These are phyloP conservation scores for Syngnathus floridae DNA, from an alignment of 2,113 vertebrate genomes.

Conservation along the genomic window DNA sequence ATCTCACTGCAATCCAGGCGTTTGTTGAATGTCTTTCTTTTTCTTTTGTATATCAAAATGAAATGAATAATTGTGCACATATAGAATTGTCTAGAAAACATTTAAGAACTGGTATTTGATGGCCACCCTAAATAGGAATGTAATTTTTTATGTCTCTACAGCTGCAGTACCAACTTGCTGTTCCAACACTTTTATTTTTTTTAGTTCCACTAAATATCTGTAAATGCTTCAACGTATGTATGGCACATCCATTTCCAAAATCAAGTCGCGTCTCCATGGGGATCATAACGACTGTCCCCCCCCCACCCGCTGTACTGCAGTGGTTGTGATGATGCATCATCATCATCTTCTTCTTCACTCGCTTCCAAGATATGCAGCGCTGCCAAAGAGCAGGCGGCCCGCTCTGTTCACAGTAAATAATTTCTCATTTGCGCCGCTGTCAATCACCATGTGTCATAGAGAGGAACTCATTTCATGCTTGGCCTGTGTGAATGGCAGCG, in stretches of 20 bases:
- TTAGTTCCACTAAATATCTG: neutral
- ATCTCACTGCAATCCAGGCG: neutral
- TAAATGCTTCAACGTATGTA: neutral
- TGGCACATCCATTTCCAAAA: neutral
- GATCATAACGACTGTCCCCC: neutral
- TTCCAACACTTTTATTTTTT: neutral
- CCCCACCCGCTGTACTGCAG: neutral
- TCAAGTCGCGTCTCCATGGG: slow-evolving; percentile 2
- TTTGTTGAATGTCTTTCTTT: too few species aligned
- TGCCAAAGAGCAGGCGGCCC: slow-evolving; percentile 39
- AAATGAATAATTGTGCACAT: too few species aligned
- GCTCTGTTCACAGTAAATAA: slow-evolving; percentile 57
- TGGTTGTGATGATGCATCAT: slow-evolving; percentile 5
- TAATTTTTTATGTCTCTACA: too few species aligned
- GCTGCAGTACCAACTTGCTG: neutral
- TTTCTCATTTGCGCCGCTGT: slow-evolving; percentile 68
- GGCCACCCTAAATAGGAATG: too few species aligned
- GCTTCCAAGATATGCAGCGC: slow-evolving; percentile 31
- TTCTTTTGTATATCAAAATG: too few species aligned
- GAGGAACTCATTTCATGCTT: slow-evolving; percentile 51
- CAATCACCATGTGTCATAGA: slow-evolving; percentile 53
- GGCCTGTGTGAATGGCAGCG: slow-evolving; percentile 51
- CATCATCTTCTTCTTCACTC: slow-evolving; percentile 1
- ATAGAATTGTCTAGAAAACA: too few species aligned
- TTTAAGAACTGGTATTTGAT: too few species aligned